Base-by-base conservation (phyloP, 2,797 vertebrate species). In the Enteromius fasciolatus region DNA sequence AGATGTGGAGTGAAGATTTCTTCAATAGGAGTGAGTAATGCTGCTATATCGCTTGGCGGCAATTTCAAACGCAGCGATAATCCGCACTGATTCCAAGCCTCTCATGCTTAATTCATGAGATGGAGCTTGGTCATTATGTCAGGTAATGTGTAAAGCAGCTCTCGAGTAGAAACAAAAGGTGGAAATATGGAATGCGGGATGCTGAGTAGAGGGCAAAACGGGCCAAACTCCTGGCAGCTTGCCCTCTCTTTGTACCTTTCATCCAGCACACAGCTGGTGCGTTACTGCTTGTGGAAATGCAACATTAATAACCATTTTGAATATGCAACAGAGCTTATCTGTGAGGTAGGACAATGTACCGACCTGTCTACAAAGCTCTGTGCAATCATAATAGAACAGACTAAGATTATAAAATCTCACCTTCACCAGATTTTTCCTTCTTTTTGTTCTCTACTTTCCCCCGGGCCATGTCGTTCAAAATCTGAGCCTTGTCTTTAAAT, bases 401-500 rank as follows among this genome's bases (percentile, higher is more conserved):
- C 72, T 76, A 84, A 80, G 81, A 85, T 80, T 68, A 85, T 83
- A 72, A 76, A 75, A 76, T 84, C 86, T 86, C 86, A 87, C 86
- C 85, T 87, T 82, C 96, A 93, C 95, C 92, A 78, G 90, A 59
- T 93, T 93, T 96, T 87, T 92, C 90, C 89, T 91, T 90, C 85
- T 90, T 90, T 93, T 95, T 94, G 87, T 88, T 69, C 18, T 93
- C 93, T 82, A 83, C 91, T 86, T 94, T 95, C 91, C 90, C 91
- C 91, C 92, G 93, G 84, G 94, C 93, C 86, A 97, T 89, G 88
- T 86, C 94, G 91, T 93, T 96, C 92, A 97, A 90, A 78, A 92
- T 91, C 86, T 95, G 94, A 86, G 94, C 95, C 87, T 94, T 96
- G 82, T 97, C 95, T 90, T 94, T 96, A 92, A 96, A 95, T 92